Base-by-base conservation (phyloP, 1,140 invertebrate genomes). In the Tetramorium alpestre region DNA sequence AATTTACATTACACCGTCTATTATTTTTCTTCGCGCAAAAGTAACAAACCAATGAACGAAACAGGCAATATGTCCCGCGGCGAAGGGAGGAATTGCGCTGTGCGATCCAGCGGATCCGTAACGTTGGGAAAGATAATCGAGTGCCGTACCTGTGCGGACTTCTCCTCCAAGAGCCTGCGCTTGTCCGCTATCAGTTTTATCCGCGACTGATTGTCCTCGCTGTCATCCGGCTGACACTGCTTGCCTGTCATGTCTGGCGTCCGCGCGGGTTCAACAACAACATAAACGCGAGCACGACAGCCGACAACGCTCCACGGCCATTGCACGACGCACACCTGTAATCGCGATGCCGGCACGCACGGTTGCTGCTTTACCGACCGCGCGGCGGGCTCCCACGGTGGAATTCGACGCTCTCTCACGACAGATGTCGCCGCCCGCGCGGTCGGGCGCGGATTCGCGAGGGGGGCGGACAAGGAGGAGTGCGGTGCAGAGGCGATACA, bases 151-250 rank as follows among this genome's bases (percentile, higher is more conserved):
- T 94, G 89, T 22, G 92, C 80, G 38, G 90, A 91, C 56, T 88
- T 88, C 60, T 93, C 85, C 2, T 95, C 93, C 33, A 95, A 89
- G 49, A 92, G 80, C 58, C 87, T 92, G 56, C 89, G 93, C 77
- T 94, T 94, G 11, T 94, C 89, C 22, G 93, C 84, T 56, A 95
- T 94, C 47, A 94, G 41, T 89, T 92, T 93, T 60, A 93, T 93
- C 49, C 91, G 78, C n/a, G 90, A 91, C 22, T 91, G 89, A 88
- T 89, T 92, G 25, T 88, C 88, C 38, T 91, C 88, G 56, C 22
- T 87, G 11, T 91, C 85, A 33, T 87, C 77, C 41, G 56, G 65
- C 28, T 92, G 88, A 70, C 91, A 88, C 90, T 92, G 93, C 44
- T 91, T 94, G 58, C 87, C 92, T 86, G 93, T 93, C 93, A 93